Evolutionary conservation across 2,888 invertebrate species (phyloP).

Genomic region (Druceiella hillmani): DNA sequence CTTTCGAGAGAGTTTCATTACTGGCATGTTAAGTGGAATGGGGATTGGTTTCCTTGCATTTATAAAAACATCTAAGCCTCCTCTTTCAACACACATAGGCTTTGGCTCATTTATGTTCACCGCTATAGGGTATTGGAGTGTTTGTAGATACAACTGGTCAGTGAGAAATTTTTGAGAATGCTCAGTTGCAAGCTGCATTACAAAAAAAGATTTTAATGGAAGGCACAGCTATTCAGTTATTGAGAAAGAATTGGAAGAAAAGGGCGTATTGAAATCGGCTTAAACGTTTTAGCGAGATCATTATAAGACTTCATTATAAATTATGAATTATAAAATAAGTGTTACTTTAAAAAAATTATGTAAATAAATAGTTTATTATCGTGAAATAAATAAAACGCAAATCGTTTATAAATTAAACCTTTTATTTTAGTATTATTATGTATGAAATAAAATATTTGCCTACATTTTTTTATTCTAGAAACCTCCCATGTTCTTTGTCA

Average conservation of each 20-base stretch:
- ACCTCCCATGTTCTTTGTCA: too few relatives aligned
- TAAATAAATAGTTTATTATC: too few relatives aligned
- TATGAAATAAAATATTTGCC: too few relatives aligned
- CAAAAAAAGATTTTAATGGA: conserved; percentile 56
- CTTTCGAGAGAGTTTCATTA: conserved; percentile 70
- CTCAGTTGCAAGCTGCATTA: conserved; percentile 56
- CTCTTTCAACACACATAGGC: conserved; percentile 58
- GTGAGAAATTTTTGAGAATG: conserved; percentile 58
- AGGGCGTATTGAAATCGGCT: conserved; percentile 8
- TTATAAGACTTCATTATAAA: too few relatives aligned
- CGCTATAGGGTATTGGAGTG: conserved; percentile 64
- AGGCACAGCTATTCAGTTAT: conserved; percentile 58
- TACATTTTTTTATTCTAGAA: too few relatives aligned
- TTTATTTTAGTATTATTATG: too few relatives aligned
- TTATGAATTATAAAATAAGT: too few relatives aligned
- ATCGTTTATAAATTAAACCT: too few relatives aligned
- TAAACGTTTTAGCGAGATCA: conserved; percentile 38
- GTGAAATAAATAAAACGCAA: too few relatives aligned
- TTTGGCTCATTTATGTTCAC: conserved; percentile 60
- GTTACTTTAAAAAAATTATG: too few relatives aligned
- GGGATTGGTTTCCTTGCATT: conserved; percentile 63
- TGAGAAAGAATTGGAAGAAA: conserved; percentile 43
- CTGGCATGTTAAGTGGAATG: conserved; percentile 67
- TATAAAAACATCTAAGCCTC: conserved; percentile 65
- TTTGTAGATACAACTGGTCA: conserved; percentile 66